Evolutionary conservation across 1,140 invertebrate species (phyloP), one percentile per base, ranked within the genome.

Genomic region (Paralvinella palmiformis): DNA sequence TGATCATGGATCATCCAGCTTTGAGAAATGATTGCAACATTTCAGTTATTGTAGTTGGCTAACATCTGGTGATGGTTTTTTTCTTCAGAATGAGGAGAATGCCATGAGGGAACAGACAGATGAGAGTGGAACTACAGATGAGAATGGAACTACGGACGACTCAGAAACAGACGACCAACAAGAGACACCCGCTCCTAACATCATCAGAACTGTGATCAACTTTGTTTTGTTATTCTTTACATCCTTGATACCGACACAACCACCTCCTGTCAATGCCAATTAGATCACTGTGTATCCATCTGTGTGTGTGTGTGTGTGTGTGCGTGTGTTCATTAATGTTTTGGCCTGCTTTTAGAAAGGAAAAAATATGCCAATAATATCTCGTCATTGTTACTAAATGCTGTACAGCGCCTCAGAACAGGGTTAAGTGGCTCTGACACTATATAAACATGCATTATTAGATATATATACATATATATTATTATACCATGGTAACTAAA

Each of bases 171-270:
- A 3, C 7, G 20, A 57, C 22, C 20, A 27, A 27, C 55, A n/a
- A 3, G 33, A 33, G 29, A 22, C 62, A 31, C 48, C 5, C 3
- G 33, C 50, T 13, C 62, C 62, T 20, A 32, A 31, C 3, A 15
- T 37, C 17, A 24, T 63, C 29, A 20, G 31, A 22, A 77, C 88
- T 6, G 84, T 85, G n/a, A 83, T 88, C 86, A 88, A 87, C 71
- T 87, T 90, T 69, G 85, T 90, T 64, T 85, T 86, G 6, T 86
- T 86, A 27, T 89, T 91, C 77, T 89, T 91, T 70, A 84, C 88
- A 1, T 90, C 88, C 0, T 81, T 91, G 24, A 86, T 90, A 73
- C 89, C 89, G 2, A 88, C 90, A 69, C 63, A 69, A 35, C 64
- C 66, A 31, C 57, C 63, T 17, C 45, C 56, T 4, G 65, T 71